Percentiles rank a stretch among this genome's conserved stretches.
Conservation (phyloP, 1,140 invertebrate genomes). For the Heterodera carotae region DNA sequence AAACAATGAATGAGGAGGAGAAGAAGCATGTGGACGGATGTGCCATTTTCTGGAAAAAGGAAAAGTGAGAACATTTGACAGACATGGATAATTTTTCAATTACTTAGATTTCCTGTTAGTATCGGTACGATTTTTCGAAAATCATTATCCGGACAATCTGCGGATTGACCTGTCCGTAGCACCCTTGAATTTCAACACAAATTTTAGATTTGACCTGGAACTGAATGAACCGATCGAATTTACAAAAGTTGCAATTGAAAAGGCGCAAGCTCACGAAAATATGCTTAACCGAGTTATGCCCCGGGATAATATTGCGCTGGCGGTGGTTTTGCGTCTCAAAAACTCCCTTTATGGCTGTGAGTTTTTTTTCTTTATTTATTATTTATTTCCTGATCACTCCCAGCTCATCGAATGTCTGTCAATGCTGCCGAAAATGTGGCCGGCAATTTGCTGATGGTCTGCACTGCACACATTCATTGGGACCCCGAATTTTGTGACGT, state of each 20-base stretch:
- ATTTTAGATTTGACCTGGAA: conserved; percentile 82
- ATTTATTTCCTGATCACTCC: conserved; percentile 71
- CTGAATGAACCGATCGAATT: conserved; percentile 95
- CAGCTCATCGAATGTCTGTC: conserved; percentile 59
- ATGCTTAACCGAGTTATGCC: conserved; percentile 83
- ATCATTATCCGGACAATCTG: no score
- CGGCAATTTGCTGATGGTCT: conserved; percentile 85
- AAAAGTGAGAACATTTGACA: conserved; percentile 77
- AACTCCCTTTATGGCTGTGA: conserved; percentile 70
- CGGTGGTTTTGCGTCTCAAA: conserved; percentile 71
- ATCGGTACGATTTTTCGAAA: no score
- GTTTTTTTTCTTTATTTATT: neutral
- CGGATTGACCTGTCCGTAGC: neutral
- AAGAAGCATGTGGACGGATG: conserved; percentile 97
- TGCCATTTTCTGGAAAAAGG: conserved; percentile 89
- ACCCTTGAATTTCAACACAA: conserved; percentile 4
- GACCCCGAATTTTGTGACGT: conserved; percentile 99
- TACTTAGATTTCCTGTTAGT: no score
- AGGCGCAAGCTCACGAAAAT: conserved; percentile 78
- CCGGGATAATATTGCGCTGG: conserved; percentile 96
- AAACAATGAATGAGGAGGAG: conserved; percentile 95
- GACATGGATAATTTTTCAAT: neutral
- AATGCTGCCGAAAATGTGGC: conserved; percentile 49
- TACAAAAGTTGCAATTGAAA: conserved; percentile 90
- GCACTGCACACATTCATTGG: conserved; percentile 99